phyloP scores from a whole-genome alignment of 2,888 invertebrate species.

The Flabesymbios commensalis region DNA sequence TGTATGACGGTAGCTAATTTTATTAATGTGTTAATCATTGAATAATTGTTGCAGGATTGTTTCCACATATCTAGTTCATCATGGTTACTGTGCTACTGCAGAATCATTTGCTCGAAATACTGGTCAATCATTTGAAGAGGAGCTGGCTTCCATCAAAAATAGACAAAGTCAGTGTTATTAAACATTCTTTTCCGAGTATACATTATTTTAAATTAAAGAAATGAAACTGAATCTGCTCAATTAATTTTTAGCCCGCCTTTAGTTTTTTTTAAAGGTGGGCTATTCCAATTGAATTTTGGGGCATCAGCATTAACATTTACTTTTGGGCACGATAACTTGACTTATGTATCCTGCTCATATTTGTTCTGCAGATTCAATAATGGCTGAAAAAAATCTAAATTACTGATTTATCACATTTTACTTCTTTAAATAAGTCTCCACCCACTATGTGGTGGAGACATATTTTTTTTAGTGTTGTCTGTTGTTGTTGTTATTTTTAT shows the following conservation, averaged over 20 bases:
- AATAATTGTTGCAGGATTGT: constrained; percentile 92
- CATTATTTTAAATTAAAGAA: background rate
- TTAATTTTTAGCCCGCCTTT: too few species aligned
- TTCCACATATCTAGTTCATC: constrained; percentile 94
- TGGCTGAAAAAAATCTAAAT: too few species aligned
- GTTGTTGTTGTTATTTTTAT: too few species aligned
- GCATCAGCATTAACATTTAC: too few species aligned
- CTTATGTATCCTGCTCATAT: too few species aligned
- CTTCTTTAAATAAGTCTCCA: background rate
- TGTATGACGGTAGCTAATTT: too few species aligned
- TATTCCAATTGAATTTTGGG: background rate
- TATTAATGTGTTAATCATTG: too few species aligned
- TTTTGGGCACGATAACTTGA: too few species aligned
- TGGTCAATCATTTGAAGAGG: constrained; percentile 87
- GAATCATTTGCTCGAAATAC: constrained; percentile 92
- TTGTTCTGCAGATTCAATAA: too few species aligned
- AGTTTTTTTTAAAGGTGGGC: background rate
- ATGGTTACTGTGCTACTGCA: constrained; percentile 93
- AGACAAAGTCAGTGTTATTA: constrained; percentile 76
- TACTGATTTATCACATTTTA: background rate
- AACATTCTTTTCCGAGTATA: background rate
- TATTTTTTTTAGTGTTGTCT: too few species aligned
- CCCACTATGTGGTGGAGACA: too few species aligned
- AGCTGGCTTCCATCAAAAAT: constrained; percentile 90
- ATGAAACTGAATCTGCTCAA: background rate